These are phyloP conservation scores for Catharus minimus DNA, from an alignment of 2,113 vertebrate genomes.

Conservation along the genomic window DNA sequence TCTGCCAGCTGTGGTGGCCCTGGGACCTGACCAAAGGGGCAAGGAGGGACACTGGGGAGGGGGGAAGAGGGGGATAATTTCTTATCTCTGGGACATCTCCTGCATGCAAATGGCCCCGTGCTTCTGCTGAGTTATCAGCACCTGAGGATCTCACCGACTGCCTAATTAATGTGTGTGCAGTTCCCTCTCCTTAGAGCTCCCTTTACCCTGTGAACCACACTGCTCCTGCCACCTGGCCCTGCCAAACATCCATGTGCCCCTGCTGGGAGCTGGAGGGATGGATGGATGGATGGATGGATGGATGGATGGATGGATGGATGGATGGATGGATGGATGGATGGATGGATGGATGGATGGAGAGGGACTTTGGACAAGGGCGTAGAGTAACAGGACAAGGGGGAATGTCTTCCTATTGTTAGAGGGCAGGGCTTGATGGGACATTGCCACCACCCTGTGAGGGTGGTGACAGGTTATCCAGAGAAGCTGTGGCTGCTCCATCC, in stretches of 20 bases:
- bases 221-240: neutral
- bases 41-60: accelerated
- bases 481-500: neutral
- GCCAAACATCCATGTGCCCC: neutral
- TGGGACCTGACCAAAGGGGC: neutral
- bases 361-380: neutral
- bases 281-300: neutral
- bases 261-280: neutral
- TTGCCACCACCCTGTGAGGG: neutral
- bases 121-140: slow-evolving; percentile 15
- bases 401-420: neutral
- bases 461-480: neutral
- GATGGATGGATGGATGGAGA: neutral
- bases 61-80: accelerated
- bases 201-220: neutral
- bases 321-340: neutral
- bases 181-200: neutral
- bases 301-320: neutral
- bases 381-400: neutral
- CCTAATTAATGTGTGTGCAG: neutral
- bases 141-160: neutral
- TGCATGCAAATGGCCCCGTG: neutral
- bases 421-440: neutral
- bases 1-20: neutral
- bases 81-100: neutral